Conservation (phyloP, 2,113 vertebrate genomes). For the Tachysurus vachellii region DNA sequence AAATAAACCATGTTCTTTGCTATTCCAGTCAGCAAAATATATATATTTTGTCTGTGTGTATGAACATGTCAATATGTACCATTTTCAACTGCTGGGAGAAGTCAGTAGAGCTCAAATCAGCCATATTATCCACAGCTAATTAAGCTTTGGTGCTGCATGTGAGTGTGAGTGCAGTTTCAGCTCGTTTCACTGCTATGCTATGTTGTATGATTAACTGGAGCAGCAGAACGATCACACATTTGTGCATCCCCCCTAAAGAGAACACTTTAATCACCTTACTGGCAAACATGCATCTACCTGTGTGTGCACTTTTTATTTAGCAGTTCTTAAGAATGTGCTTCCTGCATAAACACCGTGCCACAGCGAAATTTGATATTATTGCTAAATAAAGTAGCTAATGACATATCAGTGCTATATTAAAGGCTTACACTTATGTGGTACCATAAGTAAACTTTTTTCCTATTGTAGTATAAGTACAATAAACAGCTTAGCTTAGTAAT, state of each 20-base stretch:
- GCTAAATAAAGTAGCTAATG: neutral
- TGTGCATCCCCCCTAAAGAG: constrained; percentile 58
- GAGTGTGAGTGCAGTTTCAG: neutral
- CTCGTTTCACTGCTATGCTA: constrained; percentile 57
- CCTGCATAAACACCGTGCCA: neutral
- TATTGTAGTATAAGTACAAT: too few relatives aligned
- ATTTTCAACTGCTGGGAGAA: neutral
- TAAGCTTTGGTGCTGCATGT: constrained; percentile 63
- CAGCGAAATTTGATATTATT: neutral
- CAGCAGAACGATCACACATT: constrained; percentile 65
- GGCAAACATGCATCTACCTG: neutral
- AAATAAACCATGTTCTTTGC: neutral
- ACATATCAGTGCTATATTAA: neutral
- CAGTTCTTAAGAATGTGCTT: neutral
- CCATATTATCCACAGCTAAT: constrained; percentile 71
- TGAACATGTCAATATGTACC: neutral
- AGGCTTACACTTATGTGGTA: neutral
- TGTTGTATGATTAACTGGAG: constrained; percentile 76
- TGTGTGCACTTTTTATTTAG: neutral
- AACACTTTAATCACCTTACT: constrained; percentile 65
- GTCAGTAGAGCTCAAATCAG: constrained; percentile 50
- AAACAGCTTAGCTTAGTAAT: too few relatives aligned
- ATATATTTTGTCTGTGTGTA: neutral
- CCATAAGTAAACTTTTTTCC: too few relatives aligned
- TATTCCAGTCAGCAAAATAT: neutral